Evolutionary conservation across 2,888 invertebrate species (phyloP).

Genomic region (Yponomeuta cagnagella): DNA sequence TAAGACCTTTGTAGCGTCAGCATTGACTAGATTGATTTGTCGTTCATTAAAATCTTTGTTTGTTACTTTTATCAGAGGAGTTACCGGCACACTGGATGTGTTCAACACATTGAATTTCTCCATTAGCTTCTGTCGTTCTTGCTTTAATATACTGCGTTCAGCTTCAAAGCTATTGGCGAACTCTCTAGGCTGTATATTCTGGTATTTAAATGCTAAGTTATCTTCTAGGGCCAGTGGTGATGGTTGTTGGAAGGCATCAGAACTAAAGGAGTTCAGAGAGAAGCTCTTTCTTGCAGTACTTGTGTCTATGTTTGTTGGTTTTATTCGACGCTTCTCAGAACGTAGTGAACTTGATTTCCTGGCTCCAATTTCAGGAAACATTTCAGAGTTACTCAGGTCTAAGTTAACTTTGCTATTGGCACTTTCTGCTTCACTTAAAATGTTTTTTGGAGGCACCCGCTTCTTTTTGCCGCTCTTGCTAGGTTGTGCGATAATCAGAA

Average conservation of each 20-base stretch:
- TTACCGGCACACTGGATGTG: constrained; percentile 33
- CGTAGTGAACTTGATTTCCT: constrained; percentile 52
- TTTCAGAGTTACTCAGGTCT: constrained; percentile 57
- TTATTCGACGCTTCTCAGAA: constrained; percentile 63
- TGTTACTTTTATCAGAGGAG: constrained; percentile 52
- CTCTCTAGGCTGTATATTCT: constrained; percentile 48
- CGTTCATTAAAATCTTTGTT: constrained; percentile 43
- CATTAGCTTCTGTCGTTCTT: constrained; percentile 62
- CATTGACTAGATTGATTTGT: constrained; percentile 43
- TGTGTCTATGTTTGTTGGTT: constrained; percentile 67
- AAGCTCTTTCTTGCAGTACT: constrained; percentile 44
- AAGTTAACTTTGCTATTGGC: constrained; percentile 42
- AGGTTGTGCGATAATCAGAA: constrained; percentile 39
- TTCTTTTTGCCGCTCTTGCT: constrained; percentile 50
- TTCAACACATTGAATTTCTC: constrained; percentile 65
- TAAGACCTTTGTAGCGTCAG: constrained; percentile 60
- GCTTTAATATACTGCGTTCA: constrained; percentile 60
- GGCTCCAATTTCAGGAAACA: constrained; percentile 62
- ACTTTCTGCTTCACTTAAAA: constrained; percentile 40
- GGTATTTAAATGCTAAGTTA: constrained; percentile 54
- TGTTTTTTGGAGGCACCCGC: constrained; percentile 36
- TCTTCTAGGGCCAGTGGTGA: constrained; percentile 48
- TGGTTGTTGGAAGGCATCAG: constrained; percentile 51
- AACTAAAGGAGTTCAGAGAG: constrained; percentile 52
- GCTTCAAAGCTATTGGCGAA: constrained; percentile 47